Conservation (phyloP, 2,888 invertebrate genomes). For the Ophioninae sp. region DNA sequence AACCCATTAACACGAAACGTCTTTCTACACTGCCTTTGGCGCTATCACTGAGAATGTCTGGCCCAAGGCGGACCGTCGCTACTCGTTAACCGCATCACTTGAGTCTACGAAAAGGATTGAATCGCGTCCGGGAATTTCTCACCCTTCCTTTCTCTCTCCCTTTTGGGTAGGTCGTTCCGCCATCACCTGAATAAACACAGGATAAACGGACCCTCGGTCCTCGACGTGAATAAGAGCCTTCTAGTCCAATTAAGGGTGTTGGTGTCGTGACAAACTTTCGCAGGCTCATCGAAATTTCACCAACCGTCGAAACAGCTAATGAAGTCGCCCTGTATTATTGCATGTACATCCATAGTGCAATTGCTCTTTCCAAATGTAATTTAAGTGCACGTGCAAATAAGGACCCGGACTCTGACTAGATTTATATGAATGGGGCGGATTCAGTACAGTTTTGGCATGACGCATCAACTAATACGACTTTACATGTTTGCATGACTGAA, state of each 20-base stretch:
- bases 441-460: too few species aligned
- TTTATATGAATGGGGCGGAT: too few species aligned
- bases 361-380: too few species aligned
- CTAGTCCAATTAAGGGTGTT: conserved; percentile 51
- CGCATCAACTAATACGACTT: too few species aligned
- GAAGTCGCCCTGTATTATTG: not conserved
- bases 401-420: too few species aligned
- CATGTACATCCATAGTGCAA: not conserved
- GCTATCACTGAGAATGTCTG: conserved; percentile 27
- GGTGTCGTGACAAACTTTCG: conserved; percentile 28
- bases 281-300: conserved; percentile 38
- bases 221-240: conserved; percentile 29
- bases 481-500: too few species aligned
- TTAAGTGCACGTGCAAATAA: too few species aligned
- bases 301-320: not conserved
- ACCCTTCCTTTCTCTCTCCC: conserved; percentile 15
- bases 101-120: conserved; percentile 41
- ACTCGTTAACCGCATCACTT: conserved; percentile 39
- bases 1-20: conserved; percentile 16
- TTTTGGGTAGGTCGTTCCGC: conserved; percentile 3
- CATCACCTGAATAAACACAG: conserved; percentile 28
- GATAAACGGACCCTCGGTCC: conserved; percentile 32
- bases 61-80: conserved; percentile 42
- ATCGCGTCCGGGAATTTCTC: conserved; percentile 55
- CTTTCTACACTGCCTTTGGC: not conserved